Evolutionary conservation across 2,888 invertebrate species (phyloP), one percentile per base, ranked within the genome.

Genomic region (Sturmia bella): DNA sequence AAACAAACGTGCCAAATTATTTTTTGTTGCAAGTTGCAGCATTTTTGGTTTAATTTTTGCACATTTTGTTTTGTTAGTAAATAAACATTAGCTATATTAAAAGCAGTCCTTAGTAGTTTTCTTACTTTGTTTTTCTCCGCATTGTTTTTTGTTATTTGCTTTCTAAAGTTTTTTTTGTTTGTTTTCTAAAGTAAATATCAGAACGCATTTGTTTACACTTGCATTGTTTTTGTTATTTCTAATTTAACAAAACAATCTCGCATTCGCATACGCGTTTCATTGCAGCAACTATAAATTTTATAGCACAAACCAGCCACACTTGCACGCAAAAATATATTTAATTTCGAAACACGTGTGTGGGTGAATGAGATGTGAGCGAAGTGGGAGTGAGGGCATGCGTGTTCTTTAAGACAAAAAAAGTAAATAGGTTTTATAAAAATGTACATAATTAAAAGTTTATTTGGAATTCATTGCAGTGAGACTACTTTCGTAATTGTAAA

Each of bases 151-250:
- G 63, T 48, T 24, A 13, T 45, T 70, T 70, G n/a, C n/a, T n/a
- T n/a, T n/a, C n/a, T n/a, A n/a, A n/a, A n/a, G n/a, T n/a, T n/a
- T 24, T 56, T 64, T 15, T 4, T 50, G 2, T 21, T 21, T 64
- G 27, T 48, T 73, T 68, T 50, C 37, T 50, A 37, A 72, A 73
- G 64, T 73, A 73, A 73, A 79, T 69, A 63, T 41, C 32, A 56
- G 41, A 80, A 56, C 21, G 74, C 63, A 69, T 79, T 79, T 79
- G 66, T 68, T 68, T 61, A 45, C 64, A 78, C 78, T 73, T 61
- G 37, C 41, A 41, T 57, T 56, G 21, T 52, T 45, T 61, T 43
- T 56, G 7, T 43, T 39, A 48, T 70, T 13, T n/a, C 15, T 17
- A 63, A 37, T 32, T 19, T 13, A 27, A 0, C n/a, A 19, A 43